Percentiles rank a stretch among this genome's conserved stretches.
phyloP scores from a whole-genome alignment of 2,888 invertebrate species.

The Diarsia mendica region DNA sequence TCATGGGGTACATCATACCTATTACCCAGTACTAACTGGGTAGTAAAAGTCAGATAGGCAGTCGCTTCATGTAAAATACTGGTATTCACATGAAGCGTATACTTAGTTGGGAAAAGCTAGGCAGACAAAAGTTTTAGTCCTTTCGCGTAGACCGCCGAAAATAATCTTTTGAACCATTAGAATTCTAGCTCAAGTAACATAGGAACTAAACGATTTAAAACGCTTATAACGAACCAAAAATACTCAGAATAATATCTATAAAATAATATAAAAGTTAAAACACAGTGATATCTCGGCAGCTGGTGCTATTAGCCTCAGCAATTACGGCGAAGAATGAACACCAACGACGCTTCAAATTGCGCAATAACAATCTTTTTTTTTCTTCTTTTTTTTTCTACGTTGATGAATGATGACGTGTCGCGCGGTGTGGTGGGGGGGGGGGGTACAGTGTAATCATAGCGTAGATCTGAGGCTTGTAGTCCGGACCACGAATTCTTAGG shows the following conservation, averaged over 20 bases:
- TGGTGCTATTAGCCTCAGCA: slow-evolving; percentile 65
- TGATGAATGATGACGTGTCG: slow-evolving; percentile 70
- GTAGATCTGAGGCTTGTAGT: slow-evolving; percentile 58
- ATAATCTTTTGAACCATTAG: slow-evolving; percentile 11
- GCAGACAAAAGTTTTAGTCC: slow-evolving; percentile 16
- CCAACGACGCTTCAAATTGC: slow-evolving; percentile 68
- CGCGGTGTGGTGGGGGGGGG: slow-evolving; percentile 46
- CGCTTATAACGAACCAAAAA: slow-evolving; percentile 58
- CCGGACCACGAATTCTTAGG: slow-evolving; percentile 59
- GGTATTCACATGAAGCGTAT: too few relatives aligned
- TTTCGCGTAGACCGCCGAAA: neutral
- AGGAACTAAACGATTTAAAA: slow-evolving; percentile 42
- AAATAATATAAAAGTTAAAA: slow-evolving; percentile 65
- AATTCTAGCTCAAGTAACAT: slow-evolving; percentile 14
- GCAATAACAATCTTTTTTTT: slow-evolving; percentile 65
- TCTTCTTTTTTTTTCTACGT: slow-evolving; percentile 52
- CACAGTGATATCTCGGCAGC: slow-evolving; percentile 65
- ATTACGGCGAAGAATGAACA: slow-evolving; percentile 67
- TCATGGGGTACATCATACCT: too few relatives aligned
- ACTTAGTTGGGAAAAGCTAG: too few relatives aligned
- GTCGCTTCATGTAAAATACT: too few relatives aligned
- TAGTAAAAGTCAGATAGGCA: too few relatives aligned
- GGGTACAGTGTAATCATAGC: slow-evolving; percentile 63
- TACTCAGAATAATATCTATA: slow-evolving; percentile 57
- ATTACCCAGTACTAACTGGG: too few relatives aligned